phyloP scores from a whole-genome alignment of 1,140 invertebrate species.

The Armadillidium nasatum region DNA sequence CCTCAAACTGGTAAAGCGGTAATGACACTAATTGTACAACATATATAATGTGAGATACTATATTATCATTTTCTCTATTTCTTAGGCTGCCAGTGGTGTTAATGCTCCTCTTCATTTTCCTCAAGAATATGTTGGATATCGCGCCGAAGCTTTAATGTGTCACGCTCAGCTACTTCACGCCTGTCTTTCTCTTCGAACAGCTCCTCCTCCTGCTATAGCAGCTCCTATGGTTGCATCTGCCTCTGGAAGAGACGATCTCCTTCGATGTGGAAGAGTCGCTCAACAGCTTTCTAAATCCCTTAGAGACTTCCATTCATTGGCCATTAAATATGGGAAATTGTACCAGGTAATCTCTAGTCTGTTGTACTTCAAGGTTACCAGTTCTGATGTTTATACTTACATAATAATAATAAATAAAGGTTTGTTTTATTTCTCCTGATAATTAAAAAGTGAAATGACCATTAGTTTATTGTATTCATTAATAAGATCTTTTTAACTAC shows the following conservation, averaged over 20 bases:
- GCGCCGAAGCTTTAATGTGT: slow-evolving; percentile 71
- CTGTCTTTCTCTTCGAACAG: slow-evolving; percentile 76
- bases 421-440: too few species aligned
- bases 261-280: slow-evolving; percentile 74
- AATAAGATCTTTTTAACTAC: too few species aligned
- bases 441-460: too few species aligned
- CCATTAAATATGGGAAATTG: slow-evolving; percentile 71
- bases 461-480: too few species aligned
- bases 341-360: slow-evolving; percentile 52
- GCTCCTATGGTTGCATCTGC: slow-evolving; percentile 65
- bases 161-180: slow-evolving; percentile 69
- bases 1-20: too few species aligned
- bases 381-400: too few species aligned
- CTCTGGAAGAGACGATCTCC: slow-evolving; percentile 68
- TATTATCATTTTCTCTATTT: slow-evolving; percentile 16
- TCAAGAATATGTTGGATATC: slow-evolving; percentile 60
- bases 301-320: slow-evolving; percentile 66
- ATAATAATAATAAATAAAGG: too few species aligned
- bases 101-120: slow-evolving; percentile 37
- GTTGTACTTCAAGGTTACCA: too few species aligned
- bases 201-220: slow-evolving; percentile 87
- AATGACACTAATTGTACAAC: not conserved
- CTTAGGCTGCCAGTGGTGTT: slow-evolving; percentile 68
- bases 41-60: slow-evolving; percentile 24
- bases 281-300: slow-evolving; percentile 72